Percentiles rank a stretch among this genome's conserved stretches.
phyloP scores from a whole-genome alignment of 2,888 invertebrate species.

The Polymixis lichenea region DNA sequence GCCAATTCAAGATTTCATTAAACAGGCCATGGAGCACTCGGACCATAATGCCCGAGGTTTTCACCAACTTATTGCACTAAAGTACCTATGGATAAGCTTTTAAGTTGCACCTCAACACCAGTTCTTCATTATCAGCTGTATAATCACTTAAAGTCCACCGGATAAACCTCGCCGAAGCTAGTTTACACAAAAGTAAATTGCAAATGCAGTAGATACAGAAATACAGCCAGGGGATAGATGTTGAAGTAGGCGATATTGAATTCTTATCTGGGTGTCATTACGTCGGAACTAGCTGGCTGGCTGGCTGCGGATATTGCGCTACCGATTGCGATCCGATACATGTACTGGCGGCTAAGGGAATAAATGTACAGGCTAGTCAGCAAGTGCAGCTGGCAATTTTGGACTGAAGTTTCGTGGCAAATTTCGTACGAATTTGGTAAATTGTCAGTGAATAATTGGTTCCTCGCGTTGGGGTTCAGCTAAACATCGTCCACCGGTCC shows the following conservation, averaged over 20 bases:
- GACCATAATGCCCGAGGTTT: too few relatives aligned
- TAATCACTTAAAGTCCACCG: neutral
- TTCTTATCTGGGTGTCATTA: constrained; percentile 67
- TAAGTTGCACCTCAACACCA: neutral
- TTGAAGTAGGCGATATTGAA: constrained; percentile 65
- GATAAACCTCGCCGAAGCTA: neutral
- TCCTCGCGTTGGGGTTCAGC: neutral
- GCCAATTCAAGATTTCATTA: too few relatives aligned
- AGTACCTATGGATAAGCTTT: neutral
- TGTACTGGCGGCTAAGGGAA: constrained; percentile 22
- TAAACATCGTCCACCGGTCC: neutral
- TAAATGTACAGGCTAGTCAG: constrained; percentile 1
- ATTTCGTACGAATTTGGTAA: neutral
- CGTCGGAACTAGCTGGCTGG: constrained; percentile 60
- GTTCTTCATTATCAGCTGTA: neutral
- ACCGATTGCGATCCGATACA: constrained; percentile 59
- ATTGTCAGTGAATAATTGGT: neutral
- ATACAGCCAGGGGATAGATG: constrained; percentile 48
- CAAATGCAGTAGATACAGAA: constrained; percentile 48
- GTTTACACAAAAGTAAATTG: constrained; percentile 32
- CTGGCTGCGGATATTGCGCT: constrained; percentile 69
- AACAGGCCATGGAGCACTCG: too few relatives aligned
- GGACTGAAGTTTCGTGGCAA: neutral
- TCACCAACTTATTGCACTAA: too few relatives aligned
- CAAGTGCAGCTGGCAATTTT: neutral